phyloP scores from a whole-genome alignment of 2,113 vertebrate genomes.

The Lates calcarifer region DNA sequence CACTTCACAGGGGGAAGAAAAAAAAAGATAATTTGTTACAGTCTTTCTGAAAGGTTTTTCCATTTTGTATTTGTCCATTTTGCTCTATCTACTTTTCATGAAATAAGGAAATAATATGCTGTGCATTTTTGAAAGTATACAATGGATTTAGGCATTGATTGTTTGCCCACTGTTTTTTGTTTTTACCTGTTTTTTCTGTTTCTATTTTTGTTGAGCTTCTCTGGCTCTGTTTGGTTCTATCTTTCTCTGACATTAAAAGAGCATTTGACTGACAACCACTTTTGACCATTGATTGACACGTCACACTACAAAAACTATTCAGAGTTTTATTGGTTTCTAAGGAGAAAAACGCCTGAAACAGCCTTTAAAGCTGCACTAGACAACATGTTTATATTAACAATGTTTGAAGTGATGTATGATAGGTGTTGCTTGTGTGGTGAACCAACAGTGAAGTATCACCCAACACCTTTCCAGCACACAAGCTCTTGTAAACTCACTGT shows the following conservation, averaged over 20 bases:
- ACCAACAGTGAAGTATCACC: too few species aligned
- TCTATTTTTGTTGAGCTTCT: neutral
- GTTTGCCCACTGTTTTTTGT: neutral
- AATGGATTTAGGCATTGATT: conserved; percentile 39
- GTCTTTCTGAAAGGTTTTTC: conserved; percentile 23
- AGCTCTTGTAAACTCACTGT: too few species aligned
- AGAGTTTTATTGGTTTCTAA: neutral
- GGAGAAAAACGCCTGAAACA: too few species aligned
- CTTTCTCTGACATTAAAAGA: neutral
- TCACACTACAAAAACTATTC: neutral
- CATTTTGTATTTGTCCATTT: conserved; percentile 40
- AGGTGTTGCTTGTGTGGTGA: too few species aligned
- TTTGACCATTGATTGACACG: neutral
- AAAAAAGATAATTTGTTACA: conserved; percentile 35
- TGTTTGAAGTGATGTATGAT: too few species aligned
- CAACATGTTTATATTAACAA: too few species aligned
- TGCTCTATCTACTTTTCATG: conserved; percentile 33
- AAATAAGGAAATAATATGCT: conserved; percentile 33
- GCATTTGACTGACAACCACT: neutral
- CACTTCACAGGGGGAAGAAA: conserved; percentile 11
- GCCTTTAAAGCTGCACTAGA: neutral
- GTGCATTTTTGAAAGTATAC: conserved; percentile 29
- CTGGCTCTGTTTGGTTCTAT: neutral
- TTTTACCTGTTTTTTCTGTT: neutral
- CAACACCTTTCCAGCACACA: too few species aligned